Base-by-base conservation (phyloP, 2,113 vertebrate genomes). In the western clawed frog (Xenopus tropicalis) region DNA sequence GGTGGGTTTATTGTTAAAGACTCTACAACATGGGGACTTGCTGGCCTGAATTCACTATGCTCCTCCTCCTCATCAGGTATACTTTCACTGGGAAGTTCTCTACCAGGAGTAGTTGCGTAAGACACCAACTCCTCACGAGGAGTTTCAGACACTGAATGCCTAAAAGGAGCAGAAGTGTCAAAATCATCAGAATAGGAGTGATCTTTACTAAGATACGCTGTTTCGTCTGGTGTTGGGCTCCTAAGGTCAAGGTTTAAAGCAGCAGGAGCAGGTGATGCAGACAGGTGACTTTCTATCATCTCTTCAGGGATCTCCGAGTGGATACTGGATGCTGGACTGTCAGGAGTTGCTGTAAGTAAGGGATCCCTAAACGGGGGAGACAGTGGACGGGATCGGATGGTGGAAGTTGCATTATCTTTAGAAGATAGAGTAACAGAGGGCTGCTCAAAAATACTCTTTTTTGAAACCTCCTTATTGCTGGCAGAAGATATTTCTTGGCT, bases 261-360 rank as follows among this genome's bases (percentile, higher is more conserved):
- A 48, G 46, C 52, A n/a, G 59, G 73, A 20, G 25, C 59, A 56
- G 73, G 66, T 11, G 73, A 76, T 51, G 43, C 10, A 20, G 73
- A 76, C 14, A 48, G 29, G 25, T 63, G 20, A 19, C 66, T 69
- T 1, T 69, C 66, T 20, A 46, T 24, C 58, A 64, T 44, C 8
- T 76, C 73, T 78, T 95, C 90, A 69, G 85, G 79, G 78, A 93
- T 79, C 77, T 93, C 90, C 68, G 91, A 93, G 77, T 83, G 88
- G 23, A 79, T 78, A 81, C 79, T 87, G 62, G 85, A 83, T 43
- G 78, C 77, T 20, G 73, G 66, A 21, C 73, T 76, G 29, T 61
- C 58, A 43, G 52, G 58, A 52, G 72, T 37, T 19, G 73, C 63
- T 7, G 8, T 37, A 21, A 59, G 19, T 22, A 62, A 19, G 2